Evolutionary conservation across 2,797 vertebrate species (phyloP).

Genomic region (Gobio occitaniae): DNA sequence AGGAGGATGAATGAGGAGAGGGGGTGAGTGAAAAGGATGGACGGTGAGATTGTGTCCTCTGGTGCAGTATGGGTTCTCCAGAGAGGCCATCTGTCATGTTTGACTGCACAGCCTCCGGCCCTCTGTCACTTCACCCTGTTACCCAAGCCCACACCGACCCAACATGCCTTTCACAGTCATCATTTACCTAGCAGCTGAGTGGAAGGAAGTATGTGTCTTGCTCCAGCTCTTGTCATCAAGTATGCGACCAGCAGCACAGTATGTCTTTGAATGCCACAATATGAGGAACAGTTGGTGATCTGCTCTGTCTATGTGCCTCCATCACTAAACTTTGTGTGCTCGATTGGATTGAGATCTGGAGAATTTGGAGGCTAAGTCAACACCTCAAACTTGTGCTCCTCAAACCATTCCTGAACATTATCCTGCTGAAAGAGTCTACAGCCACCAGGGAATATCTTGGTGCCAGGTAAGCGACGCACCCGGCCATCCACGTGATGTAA

Average conservation of each 20-base stretch:
- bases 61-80: conserved; percentile 31
- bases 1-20: conserved; percentile 9
- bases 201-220: not conserved
- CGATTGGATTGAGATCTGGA: too few relatives aligned
- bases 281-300: not conserved
- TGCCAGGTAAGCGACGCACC: too few relatives aligned
- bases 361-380: too few relatives aligned
- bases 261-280: not conserved
- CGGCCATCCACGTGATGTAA: too few relatives aligned
- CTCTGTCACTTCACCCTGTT: conserved; percentile 35
- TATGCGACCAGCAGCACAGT: not conserved
- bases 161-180: conserved; percentile 14
- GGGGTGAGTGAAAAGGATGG: conserved; percentile 5
- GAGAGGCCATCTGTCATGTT: conserved; percentile 44
- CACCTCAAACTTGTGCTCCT: too few relatives aligned
- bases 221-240: not conserved
- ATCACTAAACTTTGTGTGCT: not conserved
- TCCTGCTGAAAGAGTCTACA: too few relatives aligned
- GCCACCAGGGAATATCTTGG: too few relatives aligned
- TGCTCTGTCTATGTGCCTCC: not conserved
- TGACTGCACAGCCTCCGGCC: conserved; percentile 36
- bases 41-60: conserved; percentile 6
- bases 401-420: too few relatives aligned
- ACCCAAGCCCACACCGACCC: not conserved
- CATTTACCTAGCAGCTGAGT: conserved; percentile 22